phyloP scores from a whole-genome alignment of 2,888 invertebrate species.

The Calliopum simillimum region DNA sequence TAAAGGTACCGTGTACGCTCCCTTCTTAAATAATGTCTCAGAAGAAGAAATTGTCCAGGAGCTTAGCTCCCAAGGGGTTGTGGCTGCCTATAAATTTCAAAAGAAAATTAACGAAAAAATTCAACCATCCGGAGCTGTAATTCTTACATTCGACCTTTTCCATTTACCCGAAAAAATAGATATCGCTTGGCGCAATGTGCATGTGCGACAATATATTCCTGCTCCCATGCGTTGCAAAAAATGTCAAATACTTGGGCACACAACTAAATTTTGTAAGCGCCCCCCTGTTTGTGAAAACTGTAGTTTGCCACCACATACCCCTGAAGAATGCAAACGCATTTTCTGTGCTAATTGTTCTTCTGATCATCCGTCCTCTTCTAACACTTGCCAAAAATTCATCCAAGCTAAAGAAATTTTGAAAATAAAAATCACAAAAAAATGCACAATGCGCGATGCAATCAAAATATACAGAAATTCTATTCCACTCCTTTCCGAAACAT shows the following conservation, averaged over 20 bases:
- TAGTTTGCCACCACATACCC: no score
- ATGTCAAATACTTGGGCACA: slow-evolving; percentile 22
- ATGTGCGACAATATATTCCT: slow-evolving; percentile 21
- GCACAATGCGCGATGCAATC: background rate
- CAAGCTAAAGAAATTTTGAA: slow-evolving; percentile 6
- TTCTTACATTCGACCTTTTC: slow-evolving; percentile 24
- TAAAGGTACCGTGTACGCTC: slow-evolving; percentile 30
- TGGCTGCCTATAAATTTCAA: slow-evolving; percentile 11
- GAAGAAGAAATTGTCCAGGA: slow-evolving; percentile 33
- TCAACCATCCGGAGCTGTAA: slow-evolving; percentile 14
- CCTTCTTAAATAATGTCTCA: slow-evolving; percentile 22
- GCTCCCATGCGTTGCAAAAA: slow-evolving; percentile 21
- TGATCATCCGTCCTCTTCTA: background rate
- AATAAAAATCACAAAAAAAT: background rate
- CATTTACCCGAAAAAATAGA: slow-evolving; percentile 12
- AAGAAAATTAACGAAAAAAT: slow-evolving; percentile 15
- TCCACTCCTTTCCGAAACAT: background rate
- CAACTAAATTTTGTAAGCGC: slow-evolving; percentile 11
- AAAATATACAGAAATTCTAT: background rate
- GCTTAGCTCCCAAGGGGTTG: slow-evolving; percentile 16
- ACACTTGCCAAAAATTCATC: background rate
- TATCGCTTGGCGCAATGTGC: slow-evolving; percentile 19
- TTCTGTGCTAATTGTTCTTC: no score
- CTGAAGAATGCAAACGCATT: background rate
- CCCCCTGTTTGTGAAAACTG: no score